Conservation (phyloP, 1,140 invertebrate genomes). For the Cataglyphis hispanica region DNA sequence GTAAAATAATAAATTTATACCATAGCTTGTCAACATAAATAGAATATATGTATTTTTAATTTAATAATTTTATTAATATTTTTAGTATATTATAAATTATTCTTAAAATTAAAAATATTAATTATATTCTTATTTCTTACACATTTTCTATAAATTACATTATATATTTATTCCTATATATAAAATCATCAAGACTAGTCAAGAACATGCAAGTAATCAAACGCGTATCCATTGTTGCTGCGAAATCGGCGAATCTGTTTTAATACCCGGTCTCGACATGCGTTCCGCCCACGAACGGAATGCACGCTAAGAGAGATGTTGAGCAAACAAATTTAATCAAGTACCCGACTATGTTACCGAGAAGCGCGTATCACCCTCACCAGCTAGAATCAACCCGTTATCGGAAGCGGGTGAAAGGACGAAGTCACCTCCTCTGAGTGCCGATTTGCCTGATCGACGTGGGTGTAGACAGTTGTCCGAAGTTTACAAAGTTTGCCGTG, state of each 20-base stretch:
- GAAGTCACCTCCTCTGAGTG: slow-evolving; percentile 35
- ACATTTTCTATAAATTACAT: background rate
- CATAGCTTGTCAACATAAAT: background rate
- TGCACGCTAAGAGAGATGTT: slow-evolving; percentile 49
- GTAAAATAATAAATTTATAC: background rate
- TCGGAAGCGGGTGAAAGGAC: slow-evolving; percentile 36
- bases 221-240: background rate
- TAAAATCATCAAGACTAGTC: background rate
- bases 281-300: slow-evolving; percentile 25
- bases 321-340: slow-evolving; percentile 68
- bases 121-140: background rate
- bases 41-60: background rate
- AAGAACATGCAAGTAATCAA: background rate
- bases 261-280: slow-evolving; percentile 28
- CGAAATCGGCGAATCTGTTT: slow-evolving; percentile 25
- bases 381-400: background rate
- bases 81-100: background rate
- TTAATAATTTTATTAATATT: slow-evolving; percentile 1
- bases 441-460: slow-evolving; percentile 56
- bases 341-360: slow-evolving; percentile 38
- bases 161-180: background rate
- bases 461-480: slow-evolving; percentile 32
- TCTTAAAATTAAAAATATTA: background rate
- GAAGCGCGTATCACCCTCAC: slow-evolving; percentile 32
- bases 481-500: slow-evolving; percentile 57